Base-by-base conservation (phyloP, 2,797 vertebrate species). In the Chromobotia macracanthus region DNA sequence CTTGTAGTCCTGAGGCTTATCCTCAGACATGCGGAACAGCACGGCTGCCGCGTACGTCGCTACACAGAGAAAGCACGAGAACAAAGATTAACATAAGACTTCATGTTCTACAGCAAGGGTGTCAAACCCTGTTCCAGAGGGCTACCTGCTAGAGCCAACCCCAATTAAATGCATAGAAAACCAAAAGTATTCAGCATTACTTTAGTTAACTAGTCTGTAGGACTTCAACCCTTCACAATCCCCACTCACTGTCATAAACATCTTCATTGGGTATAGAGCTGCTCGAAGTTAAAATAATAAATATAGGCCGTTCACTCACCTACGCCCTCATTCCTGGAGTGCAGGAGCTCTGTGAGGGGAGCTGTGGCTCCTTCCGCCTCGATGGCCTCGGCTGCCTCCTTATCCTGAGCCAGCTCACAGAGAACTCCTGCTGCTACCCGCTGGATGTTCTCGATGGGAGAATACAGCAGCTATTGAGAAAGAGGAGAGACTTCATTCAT, bases 1-100 rank as follows among this genome's bases (percentile, higher is more conserved):
- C 93, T 99, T 99, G 63, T 99, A 99, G 89, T 99, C 97, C 77
- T 99, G 98, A 28, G 98, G 97, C 84, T 99, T 99, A 90, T 99
- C 98, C 89, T 99, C 98, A 23, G 98, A 99, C 97, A 99, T 99
- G 74, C 97, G 96, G 94, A 99, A 99, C 82, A 99, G 89, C 71
- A 99, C 97, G 1, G 98, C 98, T 65, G 98, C 97, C 41, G 98
- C 98, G 0, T 99, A 99, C 0, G 98, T 99, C 25, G 98, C 97
- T 99, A 56, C 28, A 1, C 79, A 50, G 63, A 81, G 67, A 18
- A 35, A 69, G 41, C 41, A 44, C 41, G 9, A 44, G 8, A 44
- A 44, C 41, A 10, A 11, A 50, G 48, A 50, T 50, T 16, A 50
- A 50, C 15, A 16, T 3, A 50, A 50, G 15, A 5, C 16, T 18